Conservation (phyloP, 2,888 invertebrate species). For the Noctuana brunneofusca region DNA sequence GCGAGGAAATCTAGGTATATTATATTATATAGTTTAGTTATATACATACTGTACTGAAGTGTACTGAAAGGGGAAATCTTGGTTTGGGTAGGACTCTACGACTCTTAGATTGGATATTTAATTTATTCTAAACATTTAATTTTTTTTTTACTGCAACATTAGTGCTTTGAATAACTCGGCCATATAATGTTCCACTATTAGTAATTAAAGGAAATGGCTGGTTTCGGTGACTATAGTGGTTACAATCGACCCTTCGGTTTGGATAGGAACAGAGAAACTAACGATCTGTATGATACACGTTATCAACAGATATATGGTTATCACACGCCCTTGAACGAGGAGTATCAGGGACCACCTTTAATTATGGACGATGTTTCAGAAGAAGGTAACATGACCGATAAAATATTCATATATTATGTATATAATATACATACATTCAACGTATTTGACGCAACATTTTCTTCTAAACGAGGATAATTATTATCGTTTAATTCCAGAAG, state of each 20-base stretch:
- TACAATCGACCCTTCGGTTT: slow-evolving; percentile 74
- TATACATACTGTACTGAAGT: too few relatives aligned
- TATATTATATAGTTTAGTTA: too few relatives aligned
- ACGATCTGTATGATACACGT: slow-evolving; percentile 75
- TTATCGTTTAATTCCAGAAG: slow-evolving; percentile 56
- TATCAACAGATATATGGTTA: slow-evolving; percentile 79
- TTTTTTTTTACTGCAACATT: not conserved
- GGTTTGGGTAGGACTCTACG: too few relatives aligned
- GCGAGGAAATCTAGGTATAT: too few relatives aligned
- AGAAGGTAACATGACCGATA: slow-evolving; percentile 58
- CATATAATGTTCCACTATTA: slow-evolving; percentile 40
- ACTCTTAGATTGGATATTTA: too few relatives aligned
- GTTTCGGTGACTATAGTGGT: slow-evolving; percentile 72
- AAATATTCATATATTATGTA: not conserved
- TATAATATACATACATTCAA: not conserved
- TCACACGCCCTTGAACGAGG: slow-evolving; percentile 74
- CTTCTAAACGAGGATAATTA: not conserved
- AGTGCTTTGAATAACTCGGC: not conserved
- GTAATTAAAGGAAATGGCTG: slow-evolving; percentile 64
- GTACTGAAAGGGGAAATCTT: too few relatives aligned
- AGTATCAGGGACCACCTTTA: slow-evolving; percentile 76
- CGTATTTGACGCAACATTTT: not conserved
- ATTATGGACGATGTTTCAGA: slow-evolving; percentile 74
- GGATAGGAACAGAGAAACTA: slow-evolving; percentile 73
- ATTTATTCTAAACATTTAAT: not conserved